Base-by-base conservation (phyloP, 2,797 vertebrate genomes). In the Nannoperca australis region DNA sequence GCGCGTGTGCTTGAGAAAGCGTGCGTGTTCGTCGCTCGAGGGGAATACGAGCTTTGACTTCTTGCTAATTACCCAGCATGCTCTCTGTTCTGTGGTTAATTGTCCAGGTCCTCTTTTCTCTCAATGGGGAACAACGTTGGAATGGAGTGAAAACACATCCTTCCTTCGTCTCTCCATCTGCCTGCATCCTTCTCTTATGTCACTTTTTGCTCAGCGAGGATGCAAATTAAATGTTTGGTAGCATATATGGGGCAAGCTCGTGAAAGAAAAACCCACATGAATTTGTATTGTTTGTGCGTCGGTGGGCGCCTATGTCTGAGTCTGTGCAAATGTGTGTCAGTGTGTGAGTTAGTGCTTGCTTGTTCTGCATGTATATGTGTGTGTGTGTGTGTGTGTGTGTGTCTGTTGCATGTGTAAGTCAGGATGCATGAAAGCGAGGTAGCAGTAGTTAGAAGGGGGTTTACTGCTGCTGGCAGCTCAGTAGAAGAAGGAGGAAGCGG, bases 71-170 rank as follows among this genome's bases (percentile, higher is more conserved):
- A 95, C 93, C 92, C 92, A 92, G 91, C 93, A 91, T 90, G 91
- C 92, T 93, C 91, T 93, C 90, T 92, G 92, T 92, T 93, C 92
- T 93, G 92, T 92, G 93, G 92, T 93, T 95, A 94, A 94, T 95
- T 94, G 92, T 93, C 93, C 91, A 91, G 93, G 93, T 91, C 92
- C 86, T 89, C 76, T 75, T 82, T 84, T 78, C 84, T 89, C 89
- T 93, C 91, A 73, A 76, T 82, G 63, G 91, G 85, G 76, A 90
- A 68, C 51, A 68, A 71, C 78, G 75, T 86, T 89, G 89, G 75
- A 92, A 86, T 36, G 78, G 70, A 90, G 79, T 80, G 84, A 88
- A 92, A 92, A 85, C 47, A 50, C 78, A 54, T 80, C 81, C 69
- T 58, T 54, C 62, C 42, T 20, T 72, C 61, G 55, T 76, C 67